phyloP scores from a whole-genome alignment of 2,888 invertebrate genomes.

The Macropis europaea region DNA sequence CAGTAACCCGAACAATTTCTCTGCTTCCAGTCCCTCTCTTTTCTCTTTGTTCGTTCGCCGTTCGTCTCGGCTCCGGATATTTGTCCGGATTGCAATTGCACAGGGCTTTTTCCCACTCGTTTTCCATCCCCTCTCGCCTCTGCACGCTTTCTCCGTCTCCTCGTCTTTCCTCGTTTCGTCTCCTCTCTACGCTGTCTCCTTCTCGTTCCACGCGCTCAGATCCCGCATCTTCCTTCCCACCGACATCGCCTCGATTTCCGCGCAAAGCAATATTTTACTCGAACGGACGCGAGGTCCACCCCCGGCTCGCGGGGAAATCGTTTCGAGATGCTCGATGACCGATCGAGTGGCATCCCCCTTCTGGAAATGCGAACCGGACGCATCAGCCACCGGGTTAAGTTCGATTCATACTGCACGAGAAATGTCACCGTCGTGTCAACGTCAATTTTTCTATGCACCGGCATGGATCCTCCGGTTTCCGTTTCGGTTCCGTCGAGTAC shows the following conservation, averaged over 20 bases:
- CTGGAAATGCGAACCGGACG: constrained; percentile 54
- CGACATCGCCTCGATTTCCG: constrained; percentile 33
- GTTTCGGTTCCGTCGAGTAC: too few relatives aligned
- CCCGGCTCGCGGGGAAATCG: constrained; percentile 53
- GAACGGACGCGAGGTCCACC: constrained; percentile 35
- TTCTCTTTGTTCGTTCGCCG: constrained; percentile 64
- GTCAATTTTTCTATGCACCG: too few relatives aligned
- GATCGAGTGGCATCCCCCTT: constrained; percentile 57
- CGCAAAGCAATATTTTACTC: constrained; percentile 61
- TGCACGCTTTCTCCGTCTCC: constrained; percentile 14
- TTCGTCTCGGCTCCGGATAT: constrained; percentile 71
- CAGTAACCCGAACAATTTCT: constrained; percentile 73
- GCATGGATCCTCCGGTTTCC: too few relatives aligned
- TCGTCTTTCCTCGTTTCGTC: constrained; percentile 24
- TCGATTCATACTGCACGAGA: too few relatives aligned
- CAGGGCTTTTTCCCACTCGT: constrained; percentile 66
- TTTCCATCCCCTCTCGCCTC: constrained; percentile 10
- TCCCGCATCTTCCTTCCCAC: constrained; percentile 10
- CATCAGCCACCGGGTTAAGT: constrained; percentile 19
- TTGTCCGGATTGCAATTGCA: constrained; percentile 71
- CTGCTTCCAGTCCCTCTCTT: constrained; percentile 47
- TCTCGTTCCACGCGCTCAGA: constrained; percentile 2
- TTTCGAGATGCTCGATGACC: constrained; percentile 63
- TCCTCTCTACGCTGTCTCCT: constrained; percentile 5
- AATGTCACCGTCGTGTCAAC: too few relatives aligned